phyloP scores from a whole-genome alignment of 2,113 vertebrate genomes.

The Heterochromis multidens region DNA sequence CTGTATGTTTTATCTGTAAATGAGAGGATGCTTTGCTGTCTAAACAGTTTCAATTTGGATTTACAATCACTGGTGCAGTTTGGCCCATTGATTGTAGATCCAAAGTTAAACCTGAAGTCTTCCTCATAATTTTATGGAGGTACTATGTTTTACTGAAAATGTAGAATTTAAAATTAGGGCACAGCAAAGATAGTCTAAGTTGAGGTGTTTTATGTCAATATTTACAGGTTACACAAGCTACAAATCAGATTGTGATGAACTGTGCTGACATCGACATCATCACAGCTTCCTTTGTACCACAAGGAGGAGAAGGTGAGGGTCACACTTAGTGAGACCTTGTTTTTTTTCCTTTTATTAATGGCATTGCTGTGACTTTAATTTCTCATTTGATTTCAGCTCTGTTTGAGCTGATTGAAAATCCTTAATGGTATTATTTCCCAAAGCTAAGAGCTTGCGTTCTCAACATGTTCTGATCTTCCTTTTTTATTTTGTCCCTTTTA shows the following conservation, averaged over 20 bases:
- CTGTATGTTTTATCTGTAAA: not conserved
- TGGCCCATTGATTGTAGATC: not conserved
- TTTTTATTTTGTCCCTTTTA: constrained; percentile 47
- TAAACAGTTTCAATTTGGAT: not conserved
- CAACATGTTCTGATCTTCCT: not conserved
- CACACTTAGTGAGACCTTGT: not conserved
- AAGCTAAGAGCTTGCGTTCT: not conserved
- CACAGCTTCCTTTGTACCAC: constrained; percentile 91
- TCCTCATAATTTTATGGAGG: not conserved
- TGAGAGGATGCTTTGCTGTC: not conserved
- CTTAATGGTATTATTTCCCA: not conserved
- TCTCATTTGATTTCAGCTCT: not conserved
- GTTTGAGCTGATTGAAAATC: not conserved
- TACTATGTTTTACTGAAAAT: not conserved
- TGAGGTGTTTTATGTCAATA: constrained; percentile 22
- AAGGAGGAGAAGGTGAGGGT: constrained; percentile 90
- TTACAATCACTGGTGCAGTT: not conserved
- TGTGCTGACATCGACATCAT: constrained; percentile 99
- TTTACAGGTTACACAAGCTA: constrained; percentile 90
- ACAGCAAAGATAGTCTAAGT: not conserved
- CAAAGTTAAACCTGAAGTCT: not conserved
- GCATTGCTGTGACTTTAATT: not conserved
- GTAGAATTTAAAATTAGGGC: not conserved
- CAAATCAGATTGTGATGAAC: constrained; percentile 99
- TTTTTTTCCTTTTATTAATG: not conserved